phyloP scores from a whole-genome alignment of 2,797 vertebrate species.

The Melopsittacus undulatus region DNA sequence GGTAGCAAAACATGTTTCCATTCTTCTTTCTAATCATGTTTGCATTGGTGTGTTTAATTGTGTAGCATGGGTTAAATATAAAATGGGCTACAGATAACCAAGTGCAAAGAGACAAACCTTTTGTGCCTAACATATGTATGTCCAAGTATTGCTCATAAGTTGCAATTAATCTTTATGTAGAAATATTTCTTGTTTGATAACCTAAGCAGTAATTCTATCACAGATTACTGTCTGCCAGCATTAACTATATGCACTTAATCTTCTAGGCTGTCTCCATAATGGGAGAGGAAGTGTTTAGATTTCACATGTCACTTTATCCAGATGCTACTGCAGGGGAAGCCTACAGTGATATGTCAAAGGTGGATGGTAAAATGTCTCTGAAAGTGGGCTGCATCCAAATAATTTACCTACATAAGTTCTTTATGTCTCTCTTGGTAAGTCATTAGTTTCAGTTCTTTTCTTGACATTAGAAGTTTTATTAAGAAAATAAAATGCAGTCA shows the following conservation, averaged over 20 bases:
- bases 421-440: slow-evolving; percentile 92
- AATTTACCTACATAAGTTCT: slow-evolving; percentile 93
- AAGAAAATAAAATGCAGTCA: neutral
- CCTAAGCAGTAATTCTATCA: neutral
- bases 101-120: neutral
- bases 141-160: neutral
- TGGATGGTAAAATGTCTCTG: slow-evolving; percentile 89
- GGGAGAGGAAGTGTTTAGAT: slow-evolving; percentile 94
- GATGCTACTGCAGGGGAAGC: slow-evolving; percentile 86
- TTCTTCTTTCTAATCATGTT: neutral
- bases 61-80: neutral
- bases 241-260: neutral
- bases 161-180: neutral
- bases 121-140: neutral
- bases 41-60: neutral
- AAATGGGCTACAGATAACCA: neutral
- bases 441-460: neutral
- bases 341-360: slow-evolving; percentile 86
- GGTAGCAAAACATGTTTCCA: neutral
- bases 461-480: neutral
- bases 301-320: slow-evolving; percentile 87
- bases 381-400: slow-evolving; percentile 94
- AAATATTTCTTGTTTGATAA: neutral
- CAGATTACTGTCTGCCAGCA: neutral
- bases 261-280: slow-evolving; percentile 91